A percentile compares a stretch with the other conserved stretches of the same genome.
Conservation (phyloP, 2,113 vertebrate species). For the Xenopus borealis region DNA sequence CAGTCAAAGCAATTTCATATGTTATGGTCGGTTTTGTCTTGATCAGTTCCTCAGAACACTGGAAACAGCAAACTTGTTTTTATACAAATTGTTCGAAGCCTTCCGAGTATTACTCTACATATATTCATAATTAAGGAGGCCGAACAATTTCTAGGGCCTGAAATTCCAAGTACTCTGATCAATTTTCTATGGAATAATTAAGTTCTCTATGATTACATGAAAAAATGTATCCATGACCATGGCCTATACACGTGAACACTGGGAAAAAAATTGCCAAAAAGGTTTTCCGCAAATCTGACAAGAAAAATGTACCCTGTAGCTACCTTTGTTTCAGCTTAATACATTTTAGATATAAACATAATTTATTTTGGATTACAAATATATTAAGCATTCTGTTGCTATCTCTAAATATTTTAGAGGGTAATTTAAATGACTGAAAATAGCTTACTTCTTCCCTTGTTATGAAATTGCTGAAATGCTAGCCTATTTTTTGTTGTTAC, state of each 20-base stretch:
- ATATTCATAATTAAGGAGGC: slow-evolving; percentile 6
- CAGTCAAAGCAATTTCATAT: no score
- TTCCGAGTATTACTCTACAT: slow-evolving; percentile 7
- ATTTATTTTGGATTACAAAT: no score
- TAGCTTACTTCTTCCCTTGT: no score
- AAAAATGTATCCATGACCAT: background rate
- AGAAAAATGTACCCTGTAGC: no score
- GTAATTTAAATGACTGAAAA: no score
- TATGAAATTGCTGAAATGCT: no score
- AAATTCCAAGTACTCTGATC: slow-evolving; percentile 28
- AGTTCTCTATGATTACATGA: slow-evolving; percentile 18
- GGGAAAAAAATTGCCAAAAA: background rate
- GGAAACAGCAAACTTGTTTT: slow-evolving; percentile 2
- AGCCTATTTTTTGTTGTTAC: no score
- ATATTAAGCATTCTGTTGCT: no score
- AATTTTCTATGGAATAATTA: slow-evolving; percentile 31
- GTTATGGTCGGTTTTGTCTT: background rate
- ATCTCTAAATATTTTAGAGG: no score
- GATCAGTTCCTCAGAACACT: background rate
- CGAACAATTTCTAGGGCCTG: background rate
- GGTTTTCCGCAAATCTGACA: background rate
- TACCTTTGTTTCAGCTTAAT: no score
- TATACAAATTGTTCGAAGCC: slow-evolving; percentile 17
- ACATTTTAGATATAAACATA: no score
- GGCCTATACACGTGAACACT: background rate